Conservation (phyloP, 2,113 vertebrate species). For the Phylloscopus trochilus region DNA sequence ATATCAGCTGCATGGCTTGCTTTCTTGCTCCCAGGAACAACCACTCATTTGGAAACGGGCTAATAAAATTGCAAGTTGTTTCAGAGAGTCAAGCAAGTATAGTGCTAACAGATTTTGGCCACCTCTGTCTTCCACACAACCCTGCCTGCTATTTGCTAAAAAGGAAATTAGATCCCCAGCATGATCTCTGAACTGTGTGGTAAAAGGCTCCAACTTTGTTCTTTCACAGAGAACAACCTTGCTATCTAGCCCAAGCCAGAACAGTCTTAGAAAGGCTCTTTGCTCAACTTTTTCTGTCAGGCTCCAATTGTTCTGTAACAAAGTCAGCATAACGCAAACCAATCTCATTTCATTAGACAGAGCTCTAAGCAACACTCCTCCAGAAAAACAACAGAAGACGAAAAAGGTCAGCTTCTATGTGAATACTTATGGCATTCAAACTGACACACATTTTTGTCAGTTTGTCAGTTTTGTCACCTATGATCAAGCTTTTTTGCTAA, state of each 20-base stretch:
- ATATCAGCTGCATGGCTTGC: not conserved
- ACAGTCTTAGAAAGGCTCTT: not conserved
- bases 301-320: not conserved
- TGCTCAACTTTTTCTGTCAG: not conserved
- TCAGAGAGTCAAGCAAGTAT: not conserved
- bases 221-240: not conserved
- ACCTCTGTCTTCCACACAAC: not conserved
- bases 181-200: not conserved
- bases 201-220: not conserved
- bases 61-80: not conserved
- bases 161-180: not conserved
- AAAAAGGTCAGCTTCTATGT: not conserved
- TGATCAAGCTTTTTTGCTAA: not conserved
- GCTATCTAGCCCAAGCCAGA: conserved; percentile 5
- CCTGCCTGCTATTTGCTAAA: not conserved
- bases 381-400: not conserved
- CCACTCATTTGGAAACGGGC: not conserved
- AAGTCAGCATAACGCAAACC: not conserved
- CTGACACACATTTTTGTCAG: not conserved
- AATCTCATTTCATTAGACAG: not conserved
- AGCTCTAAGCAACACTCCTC: conserved; percentile 29
- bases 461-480: not conserved
- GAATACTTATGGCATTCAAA: not conserved
- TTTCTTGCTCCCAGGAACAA: not conserved
- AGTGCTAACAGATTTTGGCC: not conserved